A percentile compares a stretch with the other conserved stretches of the same genome.
Conservation (phyloP, 2,797 vertebrate genomes). For the Falco berigora region DNA sequence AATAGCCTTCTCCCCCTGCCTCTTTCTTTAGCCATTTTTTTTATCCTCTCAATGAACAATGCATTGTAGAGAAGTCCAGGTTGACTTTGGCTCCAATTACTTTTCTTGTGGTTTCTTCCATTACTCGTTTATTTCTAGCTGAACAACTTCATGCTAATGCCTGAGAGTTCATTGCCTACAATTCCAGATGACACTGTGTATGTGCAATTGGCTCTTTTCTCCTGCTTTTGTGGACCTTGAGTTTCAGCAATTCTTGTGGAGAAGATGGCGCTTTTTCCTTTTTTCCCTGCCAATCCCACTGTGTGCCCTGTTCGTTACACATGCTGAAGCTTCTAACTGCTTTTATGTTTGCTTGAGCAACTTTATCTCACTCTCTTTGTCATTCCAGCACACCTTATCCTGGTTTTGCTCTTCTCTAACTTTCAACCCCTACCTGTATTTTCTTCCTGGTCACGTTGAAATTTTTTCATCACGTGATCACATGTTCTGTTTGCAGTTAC, state of each 20-base stretch:
- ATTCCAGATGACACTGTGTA: not conserved
- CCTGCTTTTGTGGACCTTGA: not conserved
- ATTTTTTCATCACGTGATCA: not conserved
- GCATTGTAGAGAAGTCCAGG: not conserved
- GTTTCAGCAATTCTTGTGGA: not conserved
- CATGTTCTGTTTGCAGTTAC: not conserved
- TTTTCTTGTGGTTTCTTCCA: not conserved
- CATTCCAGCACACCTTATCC: not conserved
- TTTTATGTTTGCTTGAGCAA: not conserved
- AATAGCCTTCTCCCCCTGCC: not conserved
- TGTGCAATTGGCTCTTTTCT: not conserved
- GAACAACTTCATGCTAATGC: not conserved
- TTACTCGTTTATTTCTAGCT: not conserved
- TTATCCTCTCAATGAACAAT: not conserved
- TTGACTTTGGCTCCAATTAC: not conserved
- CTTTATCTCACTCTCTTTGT: not conserved
- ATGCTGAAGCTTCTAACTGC: not conserved
- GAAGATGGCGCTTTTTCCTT: not conserved
- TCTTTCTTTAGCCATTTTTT: not conserved
- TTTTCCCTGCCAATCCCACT: accelerated
- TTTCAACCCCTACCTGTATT: not conserved
- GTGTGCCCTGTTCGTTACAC: not conserved
- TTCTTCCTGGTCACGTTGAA: not conserved
- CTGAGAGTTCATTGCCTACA: not conserved
- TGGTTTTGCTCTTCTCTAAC: not conserved